Base-by-base conservation (phyloP, 2,797 vertebrate species). In the Anabas testudineus region DNA sequence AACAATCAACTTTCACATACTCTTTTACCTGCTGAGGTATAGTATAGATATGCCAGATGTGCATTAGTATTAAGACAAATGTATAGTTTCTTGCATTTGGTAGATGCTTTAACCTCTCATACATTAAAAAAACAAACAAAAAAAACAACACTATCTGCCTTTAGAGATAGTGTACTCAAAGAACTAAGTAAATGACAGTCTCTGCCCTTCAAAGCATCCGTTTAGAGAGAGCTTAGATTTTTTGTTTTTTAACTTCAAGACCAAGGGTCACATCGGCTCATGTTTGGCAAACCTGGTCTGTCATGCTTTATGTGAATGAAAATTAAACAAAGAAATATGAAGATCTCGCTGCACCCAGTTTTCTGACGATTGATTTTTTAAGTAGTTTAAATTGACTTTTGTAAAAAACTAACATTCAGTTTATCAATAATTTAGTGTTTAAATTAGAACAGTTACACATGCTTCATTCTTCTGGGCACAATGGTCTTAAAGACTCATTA, bases 301-400 rank as follows among this genome's bases (percentile, higher is more conserved):
- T 78, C 63, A 71, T 62, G 39, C 9, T 68, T 61, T 5, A 39
- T 32, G 39, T 74, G 15, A 64, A 71, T 71, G 32, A 7, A 56
- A 64, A 21, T 32, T 22, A 19, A 22, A 54, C 10, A 37, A 36
- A 56, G 15, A 7, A 47, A 43, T 32, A 13, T 7, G 16, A 1
- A 19, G 37, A 13, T 62, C 30, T 39, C 16, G 62, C 22, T 46
- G 24, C 47, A 51, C 57, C 26, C 43, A 4, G 32, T 61, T 49
- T 43, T n/a, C 24, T 54, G 56, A 34, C n/a, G n/a, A n/a, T n/a
- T n/a, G n/a, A n/a, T n/a, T n/a, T n/a, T n/a, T n/a, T n/a, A n/a
- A n/a, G n/a, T n/a, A n/a, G n/a, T n/a, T n/a, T n/a, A n/a, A n/a
- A n/a, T n/a, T n/a, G n/a, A n/a, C n/a, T n/a, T n/a, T n/a, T n/a